Evolutionary conservation across 2,888 invertebrate species (phyloP).

Genomic region (Bruchidius siliquastri): DNA sequence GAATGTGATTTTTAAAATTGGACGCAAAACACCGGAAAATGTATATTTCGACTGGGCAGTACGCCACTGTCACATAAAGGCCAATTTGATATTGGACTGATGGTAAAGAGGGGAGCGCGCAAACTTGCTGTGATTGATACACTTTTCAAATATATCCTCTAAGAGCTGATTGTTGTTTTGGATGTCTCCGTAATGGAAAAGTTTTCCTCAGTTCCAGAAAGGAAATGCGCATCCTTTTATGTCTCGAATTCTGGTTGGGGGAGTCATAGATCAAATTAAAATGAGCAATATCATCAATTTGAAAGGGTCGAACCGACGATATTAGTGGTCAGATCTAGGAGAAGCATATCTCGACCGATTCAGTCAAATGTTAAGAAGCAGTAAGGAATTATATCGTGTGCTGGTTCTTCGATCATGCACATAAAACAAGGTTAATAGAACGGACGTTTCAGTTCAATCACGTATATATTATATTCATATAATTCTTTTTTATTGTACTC

Average conservation of each 20-base stretch:
- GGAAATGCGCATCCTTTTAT: background rate
- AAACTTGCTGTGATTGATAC: slow-evolving; percentile 40
- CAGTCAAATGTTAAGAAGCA: no score
- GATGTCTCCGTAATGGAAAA: slow-evolving; percentile 10
- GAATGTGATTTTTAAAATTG: no score
- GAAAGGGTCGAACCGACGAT: background rate
- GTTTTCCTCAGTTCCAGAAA: slow-evolving; percentile 4
- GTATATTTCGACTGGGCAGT: no score
- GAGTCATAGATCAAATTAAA: background rate
- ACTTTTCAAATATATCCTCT: slow-evolving; percentile 36
- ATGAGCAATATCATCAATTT: background rate
- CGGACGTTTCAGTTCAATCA: no score
- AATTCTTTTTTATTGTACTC: no score
- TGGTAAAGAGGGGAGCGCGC: slow-evolving; percentile 27
- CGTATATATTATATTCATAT: no score
- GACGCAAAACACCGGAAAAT: no score
- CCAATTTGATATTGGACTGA: slow-evolving; percentile 36
- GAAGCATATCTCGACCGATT: no score
- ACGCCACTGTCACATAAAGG: background rate
- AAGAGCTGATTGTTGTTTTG: slow-evolving; percentile 30
- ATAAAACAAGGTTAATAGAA: no score
- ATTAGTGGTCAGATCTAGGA: background rate
- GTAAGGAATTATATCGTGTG: no score
- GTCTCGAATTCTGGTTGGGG: background rate
- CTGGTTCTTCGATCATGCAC: no score